Percentiles rank a stretch among this genome's conserved stretches.
Conservation (phyloP, 2,888 invertebrate species). For the Leucoptera coffeella region DNA sequence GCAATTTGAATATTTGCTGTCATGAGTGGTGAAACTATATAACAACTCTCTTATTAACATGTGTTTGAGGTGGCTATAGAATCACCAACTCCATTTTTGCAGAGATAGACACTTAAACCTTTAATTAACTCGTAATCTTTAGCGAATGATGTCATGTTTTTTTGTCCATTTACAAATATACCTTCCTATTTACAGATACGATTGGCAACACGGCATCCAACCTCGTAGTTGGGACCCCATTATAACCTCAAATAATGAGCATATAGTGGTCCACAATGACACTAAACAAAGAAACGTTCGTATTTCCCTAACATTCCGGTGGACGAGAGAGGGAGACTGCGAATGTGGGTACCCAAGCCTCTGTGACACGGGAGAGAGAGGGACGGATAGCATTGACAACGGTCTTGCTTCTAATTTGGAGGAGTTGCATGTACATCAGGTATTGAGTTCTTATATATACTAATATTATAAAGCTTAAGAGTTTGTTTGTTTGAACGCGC, state of each 20-base stretch:
- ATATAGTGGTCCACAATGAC: slow-evolving; percentile 20
- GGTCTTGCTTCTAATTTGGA: slow-evolving; percentile 61
- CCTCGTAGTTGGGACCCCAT: slow-evolving; percentile 72
- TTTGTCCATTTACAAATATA: neutral
- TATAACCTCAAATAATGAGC: slow-evolving; percentile 7
- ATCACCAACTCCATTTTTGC: neutral
- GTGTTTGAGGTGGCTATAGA: neutral
- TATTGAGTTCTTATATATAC: too few relatives aligned
- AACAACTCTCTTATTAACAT: neutral
- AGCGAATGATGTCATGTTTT: neutral
- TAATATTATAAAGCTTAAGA: too few relatives aligned
- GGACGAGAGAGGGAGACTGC: slow-evolving; percentile 50
- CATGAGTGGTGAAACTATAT: too few relatives aligned
- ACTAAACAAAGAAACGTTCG: slow-evolving; percentile 28
- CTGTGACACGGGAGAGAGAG: slow-evolving; percentile 56
- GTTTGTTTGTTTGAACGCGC: too few relatives aligned
- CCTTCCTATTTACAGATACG: slow-evolving; percentile 45
- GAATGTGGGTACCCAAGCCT: slow-evolving; percentile 55
- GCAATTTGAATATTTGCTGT: too few relatives aligned
- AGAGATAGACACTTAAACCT: neutral
- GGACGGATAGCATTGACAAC: slow-evolving; percentile 20
- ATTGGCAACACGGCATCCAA: slow-evolving; percentile 85
- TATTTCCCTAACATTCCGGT: slow-evolving; percentile 84
- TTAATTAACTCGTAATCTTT: neutral
- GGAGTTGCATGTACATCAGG: slow-evolving; percentile 70